Evolutionary conservation across 92 coral and sea anemone genomes (phyloP), one percentile per base, ranked within the genome.

Genomic region (Siderastrea siderea): DNA sequence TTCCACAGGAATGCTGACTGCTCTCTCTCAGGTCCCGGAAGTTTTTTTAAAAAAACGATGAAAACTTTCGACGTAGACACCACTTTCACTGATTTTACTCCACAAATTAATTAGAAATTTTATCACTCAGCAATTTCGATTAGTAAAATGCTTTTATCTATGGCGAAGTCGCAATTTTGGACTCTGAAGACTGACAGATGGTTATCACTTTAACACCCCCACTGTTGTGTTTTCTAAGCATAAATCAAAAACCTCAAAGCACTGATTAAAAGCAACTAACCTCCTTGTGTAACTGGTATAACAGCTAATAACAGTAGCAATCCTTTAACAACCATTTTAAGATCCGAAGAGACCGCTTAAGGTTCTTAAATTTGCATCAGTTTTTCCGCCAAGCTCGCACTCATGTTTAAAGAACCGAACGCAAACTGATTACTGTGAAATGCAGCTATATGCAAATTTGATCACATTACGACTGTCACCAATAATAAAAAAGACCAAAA

Each of bases 371-470:
- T 48, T 47, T 3, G 1, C 47, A 8, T 5, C 3, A 50, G 51
- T 5, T 3, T 10, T 74, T 38, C 47, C 13, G 9, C 16, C 61
- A 3, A 14, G 6, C 0, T 52, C 38, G 7, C 55, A 12, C 46
- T 16, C 63, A 53, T 74, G 43, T 17, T 74, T 50, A 51, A 4
- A 5, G 2, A 74, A 48, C 14, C 16, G 44, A 51, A 74, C 8
- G 14, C 38, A 47, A 52, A 52, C 8, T 50, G 63, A n/a, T 73
- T 52, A 51, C 3, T 73, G 3, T 48, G 57, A 74, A 74, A 48
- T 54, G 43, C 62, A 51, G 61, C 78, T 17, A 2, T 8, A 51
- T 74, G 61, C 78, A 74, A 74, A 74, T 53, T 74, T 47, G 59
- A 19, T 48, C 47, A 44, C 3, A 3, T 71, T 44, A 61, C 14